Evolutionary conservation across 2,797 vertebrate genomes (phyloP), one percentile per base, ranked within the genome.

Genomic region (Pseudochromis fuscus): DNA sequence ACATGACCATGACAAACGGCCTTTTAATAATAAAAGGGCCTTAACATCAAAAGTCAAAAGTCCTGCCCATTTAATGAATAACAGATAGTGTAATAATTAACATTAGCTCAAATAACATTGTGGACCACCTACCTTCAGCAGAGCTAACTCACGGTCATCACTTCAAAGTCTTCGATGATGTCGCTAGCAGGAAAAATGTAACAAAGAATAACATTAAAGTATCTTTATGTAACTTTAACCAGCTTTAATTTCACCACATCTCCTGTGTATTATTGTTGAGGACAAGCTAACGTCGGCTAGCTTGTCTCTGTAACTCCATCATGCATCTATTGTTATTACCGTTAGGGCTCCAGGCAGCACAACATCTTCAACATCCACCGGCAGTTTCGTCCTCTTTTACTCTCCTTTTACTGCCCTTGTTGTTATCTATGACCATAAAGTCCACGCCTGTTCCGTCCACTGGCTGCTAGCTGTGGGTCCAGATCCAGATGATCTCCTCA

Each of bases 221-320:
- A 16, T 15, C 35, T 37, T 37, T 4, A 16, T 13, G 16, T 37
- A 8, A 3, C 6, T 1, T 42, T 42, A 42, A 42, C 7, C 9
- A 42, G 40, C 40, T 8, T 42, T 16, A 19, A 15, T 23, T 28
- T 28, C 7, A 12, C 9, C 7, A 4, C 31, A 10, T 23, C 21
- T 23, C 42, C 21, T 46, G 3, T 23, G 18, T 27, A 15, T 16
- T 18, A 7, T 4, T 21, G n/a, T 55, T 16, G 16, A 28, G 28
- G 33, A 13, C 23, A 33, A 44, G 67, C 67, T 83, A 82, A 63
- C 65, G 4, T 31, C n/a, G 7, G 44, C 59, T 68, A 61, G 35
- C 48, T 21, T 4, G 8, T 6, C 51, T 5, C 7, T 18, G 15
- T 4, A 28, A 50, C 25, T 50, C 8, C 49, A n/a, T 50, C 2